Conservation (phyloP, 2,888 invertebrate species). For the Pyrrhopygopsis socrates region DNA sequence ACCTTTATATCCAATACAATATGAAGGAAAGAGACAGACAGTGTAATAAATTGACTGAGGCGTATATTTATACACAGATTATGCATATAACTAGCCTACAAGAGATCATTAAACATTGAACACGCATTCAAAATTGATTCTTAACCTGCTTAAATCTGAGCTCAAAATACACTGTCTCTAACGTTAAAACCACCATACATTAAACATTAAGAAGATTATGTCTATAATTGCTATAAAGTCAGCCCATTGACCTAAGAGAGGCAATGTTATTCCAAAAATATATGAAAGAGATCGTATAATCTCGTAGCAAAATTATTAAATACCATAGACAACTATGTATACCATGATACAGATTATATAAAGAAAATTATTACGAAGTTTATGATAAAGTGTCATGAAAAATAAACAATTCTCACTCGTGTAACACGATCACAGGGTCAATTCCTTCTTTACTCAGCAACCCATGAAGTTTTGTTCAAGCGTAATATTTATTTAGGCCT, state of each 20-base stretch:
- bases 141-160: slow-evolving; percentile 2
- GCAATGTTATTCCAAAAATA: slow-evolving; percentile 46
- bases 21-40: slow-evolving; percentile 91
- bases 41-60: slow-evolving; percentile 85
- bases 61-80: slow-evolving; percentile 91
- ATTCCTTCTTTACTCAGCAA: slow-evolving; percentile 53
- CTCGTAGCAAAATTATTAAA: slow-evolving; percentile 38
- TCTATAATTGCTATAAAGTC: slow-evolving; percentile 1
- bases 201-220: not conserved
- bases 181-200: not conserved
- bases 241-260: not conserved
- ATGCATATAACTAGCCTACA: slow-evolving; percentile 92
- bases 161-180: not conserved
- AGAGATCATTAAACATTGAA: slow-evolving; percentile 81
- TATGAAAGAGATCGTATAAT: slow-evolving; percentile 37
- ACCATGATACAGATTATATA: not conserved
- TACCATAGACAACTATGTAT: not conserved
- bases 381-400: slow-evolving; percentile 35
- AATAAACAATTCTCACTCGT: slow-evolving; percentile 27
- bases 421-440: slow-evolving; percentile 48
- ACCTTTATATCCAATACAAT: slow-evolving; percentile 92
- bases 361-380: not conserved
- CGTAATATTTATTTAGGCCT: slow-evolving; percentile 41
- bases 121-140: slow-evolving; percentile 74
- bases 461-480: slow-evolving; percentile 15